Conservation (phyloP, 2,797 vertebrate species). For the Alcedo quadribrachys region DNA sequence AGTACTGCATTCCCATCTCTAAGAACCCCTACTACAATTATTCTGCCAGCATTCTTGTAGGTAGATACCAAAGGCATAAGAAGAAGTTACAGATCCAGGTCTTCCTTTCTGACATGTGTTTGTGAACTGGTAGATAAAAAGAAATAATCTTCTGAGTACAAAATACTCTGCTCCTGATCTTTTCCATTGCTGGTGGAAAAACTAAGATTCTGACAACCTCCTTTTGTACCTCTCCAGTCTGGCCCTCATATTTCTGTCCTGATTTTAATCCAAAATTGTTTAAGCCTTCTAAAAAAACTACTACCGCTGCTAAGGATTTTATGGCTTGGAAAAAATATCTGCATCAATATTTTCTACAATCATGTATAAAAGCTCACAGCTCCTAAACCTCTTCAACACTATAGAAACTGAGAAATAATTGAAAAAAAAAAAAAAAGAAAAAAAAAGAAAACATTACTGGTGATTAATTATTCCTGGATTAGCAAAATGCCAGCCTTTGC, state of each 20-base stretch:
- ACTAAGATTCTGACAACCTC: background rate
- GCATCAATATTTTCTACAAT: background rate
- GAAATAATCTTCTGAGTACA: background rate
- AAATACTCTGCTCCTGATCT: background rate
- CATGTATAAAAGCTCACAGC: background rate
- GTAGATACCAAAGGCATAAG: background rate
- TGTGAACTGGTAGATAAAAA: background rate
- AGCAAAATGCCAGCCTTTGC: background rate
- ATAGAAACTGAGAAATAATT: background rate
- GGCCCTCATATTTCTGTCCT: background rate
- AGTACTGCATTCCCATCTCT: background rate
- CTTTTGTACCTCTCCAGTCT: background rate
- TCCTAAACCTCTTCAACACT: background rate
- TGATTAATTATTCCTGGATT: background rate
- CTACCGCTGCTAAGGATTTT: background rate
- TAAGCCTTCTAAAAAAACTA: background rate
- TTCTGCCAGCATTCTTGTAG: background rate
- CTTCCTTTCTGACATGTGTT: background rate
- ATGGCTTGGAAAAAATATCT: background rate
- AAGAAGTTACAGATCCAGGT: background rate
- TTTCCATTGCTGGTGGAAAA: background rate
- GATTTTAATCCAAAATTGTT: slow-evolving; percentile 3
- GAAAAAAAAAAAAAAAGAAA: background rate
- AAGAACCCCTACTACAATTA: background rate
- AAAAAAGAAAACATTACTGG: background rate